These are phyloP conservation scores for Macropodus opercularis DNA, from an alignment of 2,797 vertebrate genomes.

Conservation along the genomic window DNA sequence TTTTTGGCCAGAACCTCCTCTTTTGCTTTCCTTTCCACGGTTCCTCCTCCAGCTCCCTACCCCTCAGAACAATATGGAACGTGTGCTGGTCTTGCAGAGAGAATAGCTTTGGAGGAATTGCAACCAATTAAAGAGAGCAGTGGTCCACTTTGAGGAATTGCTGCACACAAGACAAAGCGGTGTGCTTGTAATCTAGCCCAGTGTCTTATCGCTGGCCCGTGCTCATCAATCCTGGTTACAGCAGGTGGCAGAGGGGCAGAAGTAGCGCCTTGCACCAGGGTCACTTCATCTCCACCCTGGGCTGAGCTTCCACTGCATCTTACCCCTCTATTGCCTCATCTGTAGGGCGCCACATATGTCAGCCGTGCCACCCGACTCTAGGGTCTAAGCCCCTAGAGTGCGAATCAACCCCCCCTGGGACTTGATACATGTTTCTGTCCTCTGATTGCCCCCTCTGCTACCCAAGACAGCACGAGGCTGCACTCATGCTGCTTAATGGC, in stretches of 20 bases:
- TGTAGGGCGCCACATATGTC: conserved; percentile 60
- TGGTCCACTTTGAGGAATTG: conserved; percentile 66
- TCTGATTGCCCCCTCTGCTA: conserved; percentile 50
- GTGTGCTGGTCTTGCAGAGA: conserved; percentile 37
- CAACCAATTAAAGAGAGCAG: conserved; percentile 77
- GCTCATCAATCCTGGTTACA: conserved; percentile 80
- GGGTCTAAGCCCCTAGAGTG: conserved; percentile 29
- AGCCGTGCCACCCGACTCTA: conserved; percentile 38
- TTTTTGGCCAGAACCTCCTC: conserved; percentile 32
- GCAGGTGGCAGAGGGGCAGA: conserved; percentile 69
- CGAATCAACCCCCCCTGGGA: conserved; percentile 53
- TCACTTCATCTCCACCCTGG: conserved; percentile 69
- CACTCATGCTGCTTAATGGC: conserved; percentile 32
- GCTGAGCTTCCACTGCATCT: conserved; percentile 48
- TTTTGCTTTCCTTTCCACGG: conserved; percentile 25
- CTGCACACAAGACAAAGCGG: conserved; percentile 76
- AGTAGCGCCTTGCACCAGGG: conserved; percentile 43
- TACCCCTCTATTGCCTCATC: conserved; percentile 45
- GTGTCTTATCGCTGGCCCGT: conserved; percentile 66
- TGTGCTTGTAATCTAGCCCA: conserved; percentile 79
- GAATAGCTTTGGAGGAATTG: conserved; percentile 70
- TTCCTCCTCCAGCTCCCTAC: not conserved
- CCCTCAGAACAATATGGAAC: conserved; percentile 46
- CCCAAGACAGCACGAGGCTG: conserved; percentile 39
- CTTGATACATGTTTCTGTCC: conserved; percentile 65